phyloP scores from a whole-genome alignment of 2,797 vertebrate species.

The Cebuella pygmaea region DNA sequence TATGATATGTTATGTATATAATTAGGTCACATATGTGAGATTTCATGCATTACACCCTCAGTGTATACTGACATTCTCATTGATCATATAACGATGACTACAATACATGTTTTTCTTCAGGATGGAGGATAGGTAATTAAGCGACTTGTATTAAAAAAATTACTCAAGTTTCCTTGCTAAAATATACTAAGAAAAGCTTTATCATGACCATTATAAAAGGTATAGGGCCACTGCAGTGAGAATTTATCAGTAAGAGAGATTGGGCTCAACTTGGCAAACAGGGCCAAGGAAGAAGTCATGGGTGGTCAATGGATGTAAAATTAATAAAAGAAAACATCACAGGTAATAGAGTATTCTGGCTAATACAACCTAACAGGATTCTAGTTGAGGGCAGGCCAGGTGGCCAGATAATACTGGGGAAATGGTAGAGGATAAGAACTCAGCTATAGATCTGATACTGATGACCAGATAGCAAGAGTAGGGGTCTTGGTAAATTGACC shows the following conservation, averaged over 20 bases:
- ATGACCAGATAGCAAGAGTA: neutral
- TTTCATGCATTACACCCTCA: neutral
- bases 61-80: neutral
- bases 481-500: neutral
- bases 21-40: neutral
- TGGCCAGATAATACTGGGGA: neutral
- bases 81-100: neutral
- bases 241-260: neutral
- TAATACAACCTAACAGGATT: neutral
- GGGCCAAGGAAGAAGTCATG: neutral
- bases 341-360: fast-evolving
- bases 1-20: neutral
- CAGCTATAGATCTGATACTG: neutral
- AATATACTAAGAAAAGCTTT: neutral
- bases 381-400: neutral
- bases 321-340: neutral
- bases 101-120: neutral
- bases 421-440: neutral
- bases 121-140: neutral
- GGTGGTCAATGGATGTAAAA: neutral
- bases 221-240: neutral
- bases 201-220: no score
- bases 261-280: neutral
- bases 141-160: neutral
- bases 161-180: neutral